Base-by-base conservation (phyloP, 2,888 invertebrate genomes). In the Cryptosula pallasiana region DNA sequence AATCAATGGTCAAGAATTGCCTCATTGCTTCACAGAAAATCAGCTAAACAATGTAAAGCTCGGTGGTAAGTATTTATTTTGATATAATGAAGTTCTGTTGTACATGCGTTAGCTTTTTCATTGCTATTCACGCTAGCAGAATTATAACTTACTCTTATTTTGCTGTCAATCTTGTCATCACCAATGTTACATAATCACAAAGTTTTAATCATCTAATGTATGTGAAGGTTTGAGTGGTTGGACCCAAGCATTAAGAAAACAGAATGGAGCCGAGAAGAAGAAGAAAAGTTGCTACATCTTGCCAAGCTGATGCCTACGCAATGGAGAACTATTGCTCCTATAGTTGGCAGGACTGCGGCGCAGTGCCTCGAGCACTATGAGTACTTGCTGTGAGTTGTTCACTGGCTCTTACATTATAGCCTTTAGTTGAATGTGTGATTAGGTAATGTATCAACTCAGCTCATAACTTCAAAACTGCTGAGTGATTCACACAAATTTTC, bases 1-100 rank as follows among this genome's bases (percentile, higher is more conserved):
- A 99, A 99, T 84, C 98, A 99, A 84, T 99, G 99, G 99, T 95
- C 96, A 72, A 92, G 99, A 82, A 99, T 99, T 84, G 99, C 99
- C 34, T 99, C 99, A 0, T 86, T 99, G 73, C 87, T 99, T 35
- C 99, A 99, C 84, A 89, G 99, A 79, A 99, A 99, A 85, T 97
- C 98, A 0, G 97, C 99, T 0, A 99, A 99, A 84, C 99, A 99
- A 85, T 99, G 99, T 86, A 99, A 99, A 86, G 96, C 97, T 25
- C 90, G 98, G 77, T 98, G 97, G 98, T 85, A 79, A 73, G 74
- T 74, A n/a, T n/a, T n/a, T n/a, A n/a, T n/a, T n/a, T n/a, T n/a
- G n/a, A n/a, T n/a, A n/a, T n/a, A n/a, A n/a, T n/a, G n/a, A n/a
- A 13, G 5, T 5, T 45, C 45, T 45, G 45, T 45, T 13, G 5